These are phyloP conservation scores for Muscicapa striata DNA, from an alignment of 2,797 vertebrate species.

Conservation along the genomic window DNA sequence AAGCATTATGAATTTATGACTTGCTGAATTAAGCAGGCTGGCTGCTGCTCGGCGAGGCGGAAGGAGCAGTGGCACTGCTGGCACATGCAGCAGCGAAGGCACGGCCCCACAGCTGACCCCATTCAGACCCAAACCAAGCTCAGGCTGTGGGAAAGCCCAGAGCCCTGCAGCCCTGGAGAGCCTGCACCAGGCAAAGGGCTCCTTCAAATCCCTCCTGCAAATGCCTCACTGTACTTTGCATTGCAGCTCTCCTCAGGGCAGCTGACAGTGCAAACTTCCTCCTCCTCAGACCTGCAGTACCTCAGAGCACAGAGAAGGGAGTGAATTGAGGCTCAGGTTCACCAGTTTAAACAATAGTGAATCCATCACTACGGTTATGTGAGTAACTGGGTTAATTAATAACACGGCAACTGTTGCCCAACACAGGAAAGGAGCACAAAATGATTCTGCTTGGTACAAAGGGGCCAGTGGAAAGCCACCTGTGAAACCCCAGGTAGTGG, in stretches of 20 bases:
- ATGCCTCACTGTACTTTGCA: background rate
- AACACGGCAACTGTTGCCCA: background rate
- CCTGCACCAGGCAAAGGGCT: background rate
- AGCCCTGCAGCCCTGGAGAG: background rate
- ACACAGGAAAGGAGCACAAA: background rate
- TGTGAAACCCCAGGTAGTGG: background rate
- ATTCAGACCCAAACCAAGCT: background rate
- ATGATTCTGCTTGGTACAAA: background rate
- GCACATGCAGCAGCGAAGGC: background rate
- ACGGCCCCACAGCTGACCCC: fast-evolving
- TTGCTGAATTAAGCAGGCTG: constrained; percentile 48
- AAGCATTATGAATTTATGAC: constrained; percentile 68
- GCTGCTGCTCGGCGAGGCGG: background rate
- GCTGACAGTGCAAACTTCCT: background rate
- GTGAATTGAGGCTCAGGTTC: background rate
- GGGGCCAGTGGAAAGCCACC: background rate
- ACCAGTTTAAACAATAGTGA: background rate
- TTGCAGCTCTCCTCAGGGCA: background rate
- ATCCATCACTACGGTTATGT: background rate
- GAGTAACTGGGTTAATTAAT: constrained; percentile 31
- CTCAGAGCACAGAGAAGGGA: background rate
- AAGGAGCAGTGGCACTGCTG: background rate
- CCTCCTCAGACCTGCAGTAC: background rate
- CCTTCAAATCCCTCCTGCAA: background rate
- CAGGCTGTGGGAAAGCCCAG: background rate